A percentile compares a stretch with the other conserved stretches of the same genome.
phyloP scores from a whole-genome alignment of 2,888 invertebrate genomes.

The Aelia acuminata region DNA sequence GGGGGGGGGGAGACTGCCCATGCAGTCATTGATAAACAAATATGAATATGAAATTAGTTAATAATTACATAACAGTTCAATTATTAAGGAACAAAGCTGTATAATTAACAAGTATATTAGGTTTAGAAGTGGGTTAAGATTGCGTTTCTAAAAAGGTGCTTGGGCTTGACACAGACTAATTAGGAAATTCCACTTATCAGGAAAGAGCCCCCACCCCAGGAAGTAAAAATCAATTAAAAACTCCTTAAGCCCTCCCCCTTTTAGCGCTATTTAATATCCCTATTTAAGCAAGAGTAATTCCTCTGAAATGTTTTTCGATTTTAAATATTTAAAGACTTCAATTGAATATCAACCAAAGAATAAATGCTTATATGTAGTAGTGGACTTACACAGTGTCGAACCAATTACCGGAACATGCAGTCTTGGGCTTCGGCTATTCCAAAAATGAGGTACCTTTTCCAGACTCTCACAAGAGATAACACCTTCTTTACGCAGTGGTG shows the following conservation, averaged over 20 bases:
- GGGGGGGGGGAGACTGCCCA: no score
- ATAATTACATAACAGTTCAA: neutral
- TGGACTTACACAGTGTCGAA: no score
- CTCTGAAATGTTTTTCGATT: neutral
- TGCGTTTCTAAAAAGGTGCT: neutral
- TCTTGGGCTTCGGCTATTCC: no score
- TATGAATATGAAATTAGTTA: no score
- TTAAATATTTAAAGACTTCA: neutral
- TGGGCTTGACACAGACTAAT: constrained; percentile 7
- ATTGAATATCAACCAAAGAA: neutral
- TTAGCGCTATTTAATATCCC: constrained; percentile 7
- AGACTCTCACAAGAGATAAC: no score
- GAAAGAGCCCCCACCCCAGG: neutral
- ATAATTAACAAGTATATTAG: neutral
- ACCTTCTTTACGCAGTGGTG: no score
- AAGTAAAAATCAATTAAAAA: constrained; percentile 27
- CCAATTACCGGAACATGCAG: no score
- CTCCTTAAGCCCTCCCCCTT: neutral
- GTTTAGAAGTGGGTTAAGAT: neutral
- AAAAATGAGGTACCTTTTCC: no score
- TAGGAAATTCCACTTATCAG: neutral
- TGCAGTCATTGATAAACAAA: no score
- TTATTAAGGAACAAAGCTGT: neutral
- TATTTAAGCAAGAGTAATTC: neutral
- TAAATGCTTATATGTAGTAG: no score